These are phyloP conservation scores for Vidua chalybeata DNA, from an alignment of 2,113 vertebrate species.

Conservation along the genomic window DNA sequence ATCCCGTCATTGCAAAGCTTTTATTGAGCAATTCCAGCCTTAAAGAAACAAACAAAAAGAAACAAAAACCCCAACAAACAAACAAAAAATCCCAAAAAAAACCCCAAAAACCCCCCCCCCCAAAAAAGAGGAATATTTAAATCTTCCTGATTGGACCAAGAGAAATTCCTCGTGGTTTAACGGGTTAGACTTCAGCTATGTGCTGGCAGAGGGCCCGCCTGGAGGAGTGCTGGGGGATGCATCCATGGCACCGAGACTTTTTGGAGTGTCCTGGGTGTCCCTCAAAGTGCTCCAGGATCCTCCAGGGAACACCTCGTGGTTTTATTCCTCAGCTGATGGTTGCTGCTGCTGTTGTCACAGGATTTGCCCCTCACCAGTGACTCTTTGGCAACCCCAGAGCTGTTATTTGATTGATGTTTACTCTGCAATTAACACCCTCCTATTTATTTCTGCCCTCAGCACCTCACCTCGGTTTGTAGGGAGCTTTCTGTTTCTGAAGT, in stretches of 20 bases:
- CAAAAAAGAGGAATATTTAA: background rate
- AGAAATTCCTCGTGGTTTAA: conserved; percentile 38
- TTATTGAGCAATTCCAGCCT: background rate
- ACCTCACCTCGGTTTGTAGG: background rate
- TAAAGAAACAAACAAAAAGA: background rate
- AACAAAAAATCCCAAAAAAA: too few species aligned
- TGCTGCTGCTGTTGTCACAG: background rate
- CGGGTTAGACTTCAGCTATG: background rate
- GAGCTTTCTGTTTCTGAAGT: background rate
- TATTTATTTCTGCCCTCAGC: background rate
- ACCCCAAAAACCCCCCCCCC: background rate
- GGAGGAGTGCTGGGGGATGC: background rate
- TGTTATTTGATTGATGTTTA: background rate
- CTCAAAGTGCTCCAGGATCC: background rate
- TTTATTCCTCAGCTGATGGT: rapidly evolving
- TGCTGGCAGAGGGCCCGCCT: background rate
- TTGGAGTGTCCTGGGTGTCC: background rate
- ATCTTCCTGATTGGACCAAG: background rate
- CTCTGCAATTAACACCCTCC: background rate
- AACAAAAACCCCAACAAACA: background rate
- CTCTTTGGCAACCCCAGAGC: background rate
- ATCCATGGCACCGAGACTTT: background rate
- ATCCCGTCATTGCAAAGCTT: background rate
- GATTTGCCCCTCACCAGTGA: background rate
- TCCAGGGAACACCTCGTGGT: rapidly evolving